A percentile compares a stretch with the other conserved stretches of the same genome.
These are phyloP conservation scores for Dinoponera quadriceps DNA, from an alignment of 1,140 invertebrate species.

Conservation along the genomic window DNA sequence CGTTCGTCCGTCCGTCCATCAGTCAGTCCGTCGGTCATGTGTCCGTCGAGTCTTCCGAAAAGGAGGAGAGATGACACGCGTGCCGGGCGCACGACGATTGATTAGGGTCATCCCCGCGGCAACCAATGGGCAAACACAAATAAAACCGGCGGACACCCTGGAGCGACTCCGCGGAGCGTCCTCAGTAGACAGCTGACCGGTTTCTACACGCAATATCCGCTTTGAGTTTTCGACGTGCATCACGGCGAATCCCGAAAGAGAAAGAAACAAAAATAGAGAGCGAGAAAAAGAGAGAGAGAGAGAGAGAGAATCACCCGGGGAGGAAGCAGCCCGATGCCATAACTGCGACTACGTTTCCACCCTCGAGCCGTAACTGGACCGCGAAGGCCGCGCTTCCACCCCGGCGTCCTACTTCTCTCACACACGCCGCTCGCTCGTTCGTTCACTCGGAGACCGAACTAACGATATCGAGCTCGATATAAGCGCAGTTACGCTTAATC, in stretches of 20 bases:
- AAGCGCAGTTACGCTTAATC: constrained; percentile 34
- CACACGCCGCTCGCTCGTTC: not conserved
- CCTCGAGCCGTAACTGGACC: constrained; percentile 36
- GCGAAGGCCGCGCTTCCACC: constrained; percentile 30
- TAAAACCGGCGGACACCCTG: constrained; percentile 47
- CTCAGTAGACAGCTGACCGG: constrained; percentile 61
- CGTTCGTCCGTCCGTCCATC: too few species aligned
- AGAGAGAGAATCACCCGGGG: not conserved
- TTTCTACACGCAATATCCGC: constrained; percentile 58
- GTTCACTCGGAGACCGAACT: constrained; percentile 7
- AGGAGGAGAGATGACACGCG: constrained; percentile 19
- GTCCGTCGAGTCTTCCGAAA: not conserved
- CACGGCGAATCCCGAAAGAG: not conserved
- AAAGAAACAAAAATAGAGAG: not conserved
- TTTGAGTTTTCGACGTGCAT: constrained; percentile 22
- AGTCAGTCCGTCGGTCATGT: too few species aligned
- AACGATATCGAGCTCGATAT: constrained; percentile 38
- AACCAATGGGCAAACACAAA: constrained; percentile 84
- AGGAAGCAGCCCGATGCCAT: not conserved
- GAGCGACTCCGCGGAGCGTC: not conserved
- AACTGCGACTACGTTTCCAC: not conserved
- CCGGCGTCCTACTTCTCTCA: constrained; percentile 5
- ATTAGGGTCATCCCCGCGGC: constrained; percentile 84
- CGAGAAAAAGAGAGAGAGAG: not conserved
- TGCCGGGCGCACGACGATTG: constrained; percentile 69